Base-by-base conservation (phyloP, 2,888 invertebrate genomes). In the Cetonia aurata region DNA sequence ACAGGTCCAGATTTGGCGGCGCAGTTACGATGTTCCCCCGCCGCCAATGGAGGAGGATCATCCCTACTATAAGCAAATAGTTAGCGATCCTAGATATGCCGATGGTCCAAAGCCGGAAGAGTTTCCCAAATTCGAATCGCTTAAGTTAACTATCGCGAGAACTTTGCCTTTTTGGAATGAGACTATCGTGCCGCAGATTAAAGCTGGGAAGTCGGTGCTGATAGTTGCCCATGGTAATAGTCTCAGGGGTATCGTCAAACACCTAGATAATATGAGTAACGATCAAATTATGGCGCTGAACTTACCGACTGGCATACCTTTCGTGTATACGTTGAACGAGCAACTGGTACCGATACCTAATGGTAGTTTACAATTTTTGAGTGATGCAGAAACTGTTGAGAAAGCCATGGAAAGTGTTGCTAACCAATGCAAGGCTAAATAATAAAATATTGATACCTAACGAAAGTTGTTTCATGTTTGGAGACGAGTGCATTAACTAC, bases 191-290 rank as follows among this genome's bases (percentile, higher is more conserved):
- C 91, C 96, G 76, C 88, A 95, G 86, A 88, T 96, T 76, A 95
- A 94, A 81, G 92, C 90, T 79, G 95, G 94, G 65, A 93, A 94
- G 80, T 89, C 86, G 31, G 91, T 96, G 71, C 88, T 96, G 65
- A 93, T 96, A 79, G 95, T 95, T 59, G 94, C 95, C 44, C 96
- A 96, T 81, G 96, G 96, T 48, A 96, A 96, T 84, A 95, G 95
- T 80, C 88, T 95, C 57, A 87, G 96, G 78, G 95, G 95, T 72
- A 93, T 96, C 77, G 94, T 96, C 3, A 96, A 95, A 84, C 93
- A 95, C 86, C 90, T 95, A 79, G 94, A 95, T 83, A 79, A 87
- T 71, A 86, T 94, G 78, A 88, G 89, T 52, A 91, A 93, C 79
- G 90, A 90, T 46, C 88, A 89, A 70, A 93, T 94, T 62, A 92